phyloP scores from a whole-genome alignment of 2,888 invertebrate species.

The Oligia strigilis region DNA sequence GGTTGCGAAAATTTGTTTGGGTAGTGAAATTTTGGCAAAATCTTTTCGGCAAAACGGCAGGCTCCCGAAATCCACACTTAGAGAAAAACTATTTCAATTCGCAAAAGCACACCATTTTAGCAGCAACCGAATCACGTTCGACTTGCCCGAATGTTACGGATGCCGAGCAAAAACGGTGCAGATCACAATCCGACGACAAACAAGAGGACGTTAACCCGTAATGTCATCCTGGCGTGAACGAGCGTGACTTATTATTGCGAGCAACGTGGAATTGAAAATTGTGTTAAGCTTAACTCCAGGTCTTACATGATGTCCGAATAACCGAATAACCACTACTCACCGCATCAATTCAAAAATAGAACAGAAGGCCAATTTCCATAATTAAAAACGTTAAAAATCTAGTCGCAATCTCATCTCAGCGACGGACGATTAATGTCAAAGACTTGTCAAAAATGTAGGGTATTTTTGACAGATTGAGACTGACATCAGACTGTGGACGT shows the following conservation, averaged over 20 bases:
- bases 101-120: slow-evolving; percentile 5
- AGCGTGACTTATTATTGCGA: slow-evolving; percentile 36
- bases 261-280: neutral
- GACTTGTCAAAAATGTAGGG: neutral
- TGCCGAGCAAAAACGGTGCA: slow-evolving; percentile 57
- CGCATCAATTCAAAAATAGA: neutral
- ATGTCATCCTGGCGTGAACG: slow-evolving; percentile 35
- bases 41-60: too few relatives aligned
- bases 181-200: slow-evolving; percentile 56
- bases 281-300: neutral
- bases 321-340: neutral
- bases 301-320: neutral
- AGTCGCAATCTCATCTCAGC: too few relatives aligned
- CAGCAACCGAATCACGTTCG: slow-evolving; percentile 40
- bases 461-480: too few relatives aligned
- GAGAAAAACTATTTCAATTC: neutral
- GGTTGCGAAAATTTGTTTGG: too few relatives aligned
- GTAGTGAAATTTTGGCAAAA: too few relatives aligned
- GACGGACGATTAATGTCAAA: neutral
- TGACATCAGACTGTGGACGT: too few relatives aligned
- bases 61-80: neutral
- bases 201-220: slow-evolving; percentile 59
- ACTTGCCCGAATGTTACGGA: slow-evolving; percentile 48
- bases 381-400: neutral
- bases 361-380: neutral